Evolutionary conservation across 2,888 invertebrate genomes (phyloP), one percentile per base, ranked within the genome.

Genomic region (Dasypogon diadema): DNA sequence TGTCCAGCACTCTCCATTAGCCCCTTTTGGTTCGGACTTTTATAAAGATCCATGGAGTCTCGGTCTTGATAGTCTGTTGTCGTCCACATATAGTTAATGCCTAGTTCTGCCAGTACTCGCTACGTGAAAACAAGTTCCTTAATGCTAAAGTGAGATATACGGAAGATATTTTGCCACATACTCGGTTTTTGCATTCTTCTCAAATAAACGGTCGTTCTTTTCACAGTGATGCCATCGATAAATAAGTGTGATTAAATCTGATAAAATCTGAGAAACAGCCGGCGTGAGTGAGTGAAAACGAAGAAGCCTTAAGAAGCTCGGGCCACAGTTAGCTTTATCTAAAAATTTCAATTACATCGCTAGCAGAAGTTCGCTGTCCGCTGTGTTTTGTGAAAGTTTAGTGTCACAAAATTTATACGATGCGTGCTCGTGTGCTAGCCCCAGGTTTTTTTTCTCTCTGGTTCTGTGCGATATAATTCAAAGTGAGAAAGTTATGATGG

Each of bases 151-250:
- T 30, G 4, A 30, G 30, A 30, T 30, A 30, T 8, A 30, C 30
- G 8, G 8, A 30, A 30, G 8, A 5, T 30, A 30, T 42, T 42
- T 21, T 51, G 2, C 51, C 16, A 21, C 46, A 65, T 46, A 65
- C 18, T 65, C 46, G 26, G 5, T 21, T 46, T 22, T 42, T 63
- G 42, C 65, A 65, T 46, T 22, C 46, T 34, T 30, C 60, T 37
- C 60, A 60, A 10, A 18, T 37, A 18, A 18, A 60, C 5, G 26
- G 16, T 60, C 5, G 26, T 8, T 60, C 34, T 37, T 60, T 60
- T 12, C 37, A 37, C 22, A 60, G 37, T 60, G 60, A 60, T 60
- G 60, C 60, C 60, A 60, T 60, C 60, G 60, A 60, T 37, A 37
- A 21, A 60, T 60, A 60, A 60, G 37, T 37, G 60, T 60, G 60